phyloP scores from a whole-genome alignment of 1,140 invertebrate species.

The Drosophila tristis region DNA sequence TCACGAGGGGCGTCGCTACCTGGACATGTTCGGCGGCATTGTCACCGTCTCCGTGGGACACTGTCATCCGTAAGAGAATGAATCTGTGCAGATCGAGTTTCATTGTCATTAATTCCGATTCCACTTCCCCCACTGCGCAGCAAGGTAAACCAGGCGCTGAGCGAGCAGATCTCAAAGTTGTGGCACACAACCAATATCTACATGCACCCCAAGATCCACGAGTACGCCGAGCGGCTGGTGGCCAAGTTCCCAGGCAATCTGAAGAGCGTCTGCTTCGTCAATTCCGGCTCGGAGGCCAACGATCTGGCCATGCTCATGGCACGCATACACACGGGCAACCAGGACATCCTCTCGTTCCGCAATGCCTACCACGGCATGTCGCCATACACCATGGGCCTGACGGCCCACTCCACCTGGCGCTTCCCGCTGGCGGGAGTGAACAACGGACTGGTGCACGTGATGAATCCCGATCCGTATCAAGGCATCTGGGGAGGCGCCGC shows the following conservation, averaged over 20 bases:
- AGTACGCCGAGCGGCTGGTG: conserved; percentile 94
- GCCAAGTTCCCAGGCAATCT: conserved; percentile 93
- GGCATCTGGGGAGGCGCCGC: conserved; percentile 94
- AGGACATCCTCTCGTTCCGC: conserved; percentile 93
- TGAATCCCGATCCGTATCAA: conserved; percentile 95
- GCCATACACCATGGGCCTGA: conserved; percentile 92
- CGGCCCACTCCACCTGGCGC: conserved; percentile 91
- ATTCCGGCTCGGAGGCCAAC: conserved; percentile 98
- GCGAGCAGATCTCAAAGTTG: conserved; percentile 91
- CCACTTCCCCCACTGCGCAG: conserved; percentile 76
- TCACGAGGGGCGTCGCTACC: conserved; percentile 92
- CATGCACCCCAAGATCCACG: conserved; percentile 94
- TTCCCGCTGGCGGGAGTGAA: conserved; percentile 89
- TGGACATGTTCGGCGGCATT: conserved; percentile 98
- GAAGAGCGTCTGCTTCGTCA: conserved; percentile 96
- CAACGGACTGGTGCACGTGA: conserved; percentile 94
- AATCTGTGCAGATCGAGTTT: background rate
- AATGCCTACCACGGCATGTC: conserved; percentile 97
- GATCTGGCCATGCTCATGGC: conserved; percentile 96
- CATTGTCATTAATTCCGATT: conserved; percentile 46
- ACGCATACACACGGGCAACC: conserved; percentile 92
- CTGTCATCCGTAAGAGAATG: conserved; percentile 95
- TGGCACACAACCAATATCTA: conserved; percentile 98
- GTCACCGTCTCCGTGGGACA: conserved; percentile 99
- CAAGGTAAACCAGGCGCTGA: conserved; percentile 91